Evolutionary conservation across 1,140 invertebrate species (phyloP).

Genomic region (Drosophila malerkotliana): DNA sequence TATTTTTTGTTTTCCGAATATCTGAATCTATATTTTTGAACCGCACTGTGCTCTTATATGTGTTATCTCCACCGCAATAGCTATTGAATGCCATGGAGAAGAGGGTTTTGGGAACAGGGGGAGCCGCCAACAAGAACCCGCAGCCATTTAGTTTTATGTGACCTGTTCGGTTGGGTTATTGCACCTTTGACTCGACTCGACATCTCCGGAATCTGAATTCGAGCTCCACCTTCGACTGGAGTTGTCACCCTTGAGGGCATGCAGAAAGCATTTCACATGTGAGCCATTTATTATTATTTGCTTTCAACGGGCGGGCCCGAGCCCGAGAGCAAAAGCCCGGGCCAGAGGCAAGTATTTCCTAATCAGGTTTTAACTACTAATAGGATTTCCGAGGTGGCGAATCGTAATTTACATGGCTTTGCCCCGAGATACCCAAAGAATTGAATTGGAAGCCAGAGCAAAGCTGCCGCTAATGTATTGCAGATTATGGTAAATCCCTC

Average conservation of each 20-base stretch:
- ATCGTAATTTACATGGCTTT: constrained; percentile 84
- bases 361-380: constrained; percentile 82
- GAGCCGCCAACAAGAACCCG: constrained; percentile 34
- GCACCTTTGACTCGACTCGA: constrained; percentile 73
- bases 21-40: neutral
- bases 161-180: constrained; percentile 67
- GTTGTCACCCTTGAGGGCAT: constrained; percentile 37
- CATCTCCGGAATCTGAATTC: constrained; percentile 5
- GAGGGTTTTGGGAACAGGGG: constrained; percentile 1
- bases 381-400: constrained; percentile 83
- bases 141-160: constrained; percentile 79
- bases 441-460: constrained; percentile 84
- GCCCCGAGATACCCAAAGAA: constrained; percentile 83
- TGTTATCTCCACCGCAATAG: constrained; percentile 72
- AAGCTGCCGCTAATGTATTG: constrained; percentile 84
- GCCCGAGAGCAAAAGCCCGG: constrained; percentile 18
- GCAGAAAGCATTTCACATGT: constrained; percentile 66
- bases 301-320: constrained; percentile 53
- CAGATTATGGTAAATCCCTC: constrained; percentile 84
- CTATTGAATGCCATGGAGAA: constrained; percentile 8
- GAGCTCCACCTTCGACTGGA: constrained; percentile 17
- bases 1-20: neutral
- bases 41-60: constrained; percentile 23
- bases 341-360: constrained; percentile 75
- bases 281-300: constrained; percentile 78